Conservation (phyloP, 2,888 invertebrate species). For the Lissocephala sabroskyi region DNA sequence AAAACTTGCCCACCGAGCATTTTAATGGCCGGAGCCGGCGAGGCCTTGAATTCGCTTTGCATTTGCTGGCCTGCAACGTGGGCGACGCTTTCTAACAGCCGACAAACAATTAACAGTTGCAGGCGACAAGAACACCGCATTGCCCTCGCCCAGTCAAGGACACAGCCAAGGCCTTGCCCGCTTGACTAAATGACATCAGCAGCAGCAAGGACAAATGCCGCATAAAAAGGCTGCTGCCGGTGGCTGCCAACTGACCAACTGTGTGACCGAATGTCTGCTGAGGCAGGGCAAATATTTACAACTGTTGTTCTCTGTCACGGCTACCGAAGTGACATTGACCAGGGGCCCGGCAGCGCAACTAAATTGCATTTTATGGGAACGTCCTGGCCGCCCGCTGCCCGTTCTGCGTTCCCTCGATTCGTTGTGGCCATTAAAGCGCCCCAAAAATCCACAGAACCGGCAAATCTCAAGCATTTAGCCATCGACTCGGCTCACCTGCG, state of each 20-base stretch:
- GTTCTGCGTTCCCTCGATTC: conserved; percentile 27
- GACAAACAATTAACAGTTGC: conserved; percentile 43
- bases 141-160: too few species aligned
- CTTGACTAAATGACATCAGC: not conserved
- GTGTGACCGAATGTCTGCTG: conserved; percentile 16
- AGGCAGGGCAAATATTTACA: conserved; percentile 38
- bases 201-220: conserved; percentile 19
- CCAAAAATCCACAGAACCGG: conserved; percentile 10
- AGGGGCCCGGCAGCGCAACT: conserved; percentile 46
- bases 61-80: conserved; percentile 41
- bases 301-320: conserved; percentile 27
- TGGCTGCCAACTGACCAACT: conserved; percentile 5
- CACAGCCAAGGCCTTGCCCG: too few species aligned
- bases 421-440: conserved; percentile 52
- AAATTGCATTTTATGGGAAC: conserved; percentile 51
- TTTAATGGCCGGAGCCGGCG: not conserved
- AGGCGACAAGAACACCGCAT: too few species aligned
- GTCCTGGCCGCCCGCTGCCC: conserved; percentile 6
- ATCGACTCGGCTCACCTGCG: too few species aligned
- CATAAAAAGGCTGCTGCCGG: conserved; percentile 34
- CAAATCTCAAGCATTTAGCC: not conserved
- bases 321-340: conserved; percentile 43
- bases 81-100: conserved; percentile 20
- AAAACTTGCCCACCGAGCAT: not conserved
- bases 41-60: conserved; percentile 42